Percentiles rank a stretch among this genome's conserved stretches.
Evolutionary conservation across 2,113 vertebrate genomes (phyloP).

Genomic region (Dolichallabes microphthalmus): DNA sequence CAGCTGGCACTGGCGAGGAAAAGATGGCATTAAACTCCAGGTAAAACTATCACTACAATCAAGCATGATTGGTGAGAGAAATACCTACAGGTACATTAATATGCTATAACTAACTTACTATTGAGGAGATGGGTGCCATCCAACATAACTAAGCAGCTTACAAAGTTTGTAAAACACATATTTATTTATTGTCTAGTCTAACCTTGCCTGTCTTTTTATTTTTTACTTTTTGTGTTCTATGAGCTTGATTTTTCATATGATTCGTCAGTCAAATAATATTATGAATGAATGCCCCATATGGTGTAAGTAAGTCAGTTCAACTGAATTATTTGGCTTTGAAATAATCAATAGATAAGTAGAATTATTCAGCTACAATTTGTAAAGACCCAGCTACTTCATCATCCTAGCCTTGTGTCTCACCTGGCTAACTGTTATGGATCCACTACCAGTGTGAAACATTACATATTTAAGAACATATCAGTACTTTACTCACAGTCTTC

Average conservation of each 20-base stretch:
- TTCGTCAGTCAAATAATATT: not conserved
- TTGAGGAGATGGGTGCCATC: not conserved
- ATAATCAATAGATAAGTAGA: no score
- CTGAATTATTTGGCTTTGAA: no score
- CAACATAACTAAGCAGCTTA: not conserved
- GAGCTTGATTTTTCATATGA: not conserved
- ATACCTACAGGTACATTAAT: not conserved
- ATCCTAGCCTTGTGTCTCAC: not conserved
- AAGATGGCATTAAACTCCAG: constrained; percentile 30
- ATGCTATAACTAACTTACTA: not conserved
- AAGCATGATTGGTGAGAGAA: not conserved
- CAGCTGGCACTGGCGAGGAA: constrained; percentile 80
- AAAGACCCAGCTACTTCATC: not conserved
- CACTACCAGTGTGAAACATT: not conserved
- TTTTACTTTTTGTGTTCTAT: not conserved
- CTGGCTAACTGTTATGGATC: not conserved
- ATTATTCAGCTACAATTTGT: no score
- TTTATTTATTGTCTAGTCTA: no score
- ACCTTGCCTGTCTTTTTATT: not conserved
- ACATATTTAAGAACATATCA: not conserved
- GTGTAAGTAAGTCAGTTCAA: not conserved
- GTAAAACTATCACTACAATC: constrained; percentile 8
- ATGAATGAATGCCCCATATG: not conserved
- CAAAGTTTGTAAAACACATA: not conserved
- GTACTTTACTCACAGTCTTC: constrained; percentile 83